Conservation (phyloP, 2,888 invertebrate genomes). For the Labia minor region DNA sequence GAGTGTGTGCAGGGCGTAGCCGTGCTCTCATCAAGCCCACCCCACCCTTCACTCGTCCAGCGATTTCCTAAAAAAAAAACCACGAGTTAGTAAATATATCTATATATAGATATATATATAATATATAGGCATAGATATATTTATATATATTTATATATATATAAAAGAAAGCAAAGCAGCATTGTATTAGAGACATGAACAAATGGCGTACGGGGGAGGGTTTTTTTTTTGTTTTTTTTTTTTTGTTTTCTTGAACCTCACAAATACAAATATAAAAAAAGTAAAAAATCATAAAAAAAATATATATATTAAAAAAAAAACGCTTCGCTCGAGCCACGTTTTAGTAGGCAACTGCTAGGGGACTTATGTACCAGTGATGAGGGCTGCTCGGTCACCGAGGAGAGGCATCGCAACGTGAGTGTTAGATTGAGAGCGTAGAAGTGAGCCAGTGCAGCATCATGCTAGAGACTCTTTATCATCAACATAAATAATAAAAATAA, state of each 20-base stretch:
- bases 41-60: neutral
- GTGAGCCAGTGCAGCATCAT: slow-evolving; percentile 27
- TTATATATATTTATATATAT: slow-evolving; percentile 13
- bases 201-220: slow-evolving; percentile 4
- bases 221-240: neutral
- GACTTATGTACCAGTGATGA: slow-evolving; percentile 21
- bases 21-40: neutral
- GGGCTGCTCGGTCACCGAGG: slow-evolving; percentile 20
- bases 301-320: slow-evolving; percentile 22
- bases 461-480: slow-evolving; percentile 25
- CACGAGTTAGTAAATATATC: too few species aligned
- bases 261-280: neutral
- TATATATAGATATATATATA: neutral
- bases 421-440: slow-evolving; percentile 24
- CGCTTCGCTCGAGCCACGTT: slow-evolving; percentile 30
- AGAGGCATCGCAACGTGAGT: slow-evolving; percentile 19
- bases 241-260: slow-evolving; percentile 19
- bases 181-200: slow-evolving; percentile 25
- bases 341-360: slow-evolving; percentile 30
- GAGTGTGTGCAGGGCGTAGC: neutral
- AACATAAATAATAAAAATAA: slow-evolving; percentile 27
- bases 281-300: neutral
- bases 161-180: slow-evolving; percentile 22
- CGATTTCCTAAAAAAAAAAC: too few species aligned
- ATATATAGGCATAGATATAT: neutral